phyloP scores from a whole-genome alignment of 2,888 invertebrate species.

The Dynastes tityus region DNA sequence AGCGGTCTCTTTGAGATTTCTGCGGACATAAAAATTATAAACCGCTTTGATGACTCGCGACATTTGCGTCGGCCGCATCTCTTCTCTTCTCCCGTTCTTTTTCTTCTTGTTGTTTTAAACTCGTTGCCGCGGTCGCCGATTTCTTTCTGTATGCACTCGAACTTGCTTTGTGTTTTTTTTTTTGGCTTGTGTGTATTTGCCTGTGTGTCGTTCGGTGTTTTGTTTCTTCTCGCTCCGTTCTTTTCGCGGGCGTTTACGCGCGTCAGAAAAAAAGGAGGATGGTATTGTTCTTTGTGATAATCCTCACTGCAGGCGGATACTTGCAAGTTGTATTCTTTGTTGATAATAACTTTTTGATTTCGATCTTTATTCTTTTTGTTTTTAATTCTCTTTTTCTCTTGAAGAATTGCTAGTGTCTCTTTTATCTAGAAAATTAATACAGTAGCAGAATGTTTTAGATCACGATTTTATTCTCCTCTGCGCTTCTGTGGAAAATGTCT shows the following conservation, averaged over 20 bases:
- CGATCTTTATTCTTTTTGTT: conserved; percentile 18
- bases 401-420: not conserved
- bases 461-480: too few relatives aligned
- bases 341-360: conserved; percentile 37
- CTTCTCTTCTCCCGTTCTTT: conserved; percentile 35
- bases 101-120: conserved; percentile 39
- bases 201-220: conserved; percentile 40
- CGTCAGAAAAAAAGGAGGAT: conserved; percentile 33
- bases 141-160: conserved; percentile 45
- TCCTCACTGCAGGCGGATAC: conserved; percentile 19
- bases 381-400: not conserved
- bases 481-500: not conserved
- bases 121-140: conserved; percentile 41
- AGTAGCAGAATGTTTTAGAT: too few relatives aligned
- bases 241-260: conserved; percentile 32
- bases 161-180: conserved; percentile 50
- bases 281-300: conserved; percentile 29
- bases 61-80: conserved; percentile 50
- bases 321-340: conserved; percentile 14
- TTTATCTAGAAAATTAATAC: not conserved
- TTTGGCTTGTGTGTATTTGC: conserved; percentile 25
- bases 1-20: conserved; percentile 59
- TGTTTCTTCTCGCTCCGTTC: conserved; percentile 41
- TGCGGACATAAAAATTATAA: conserved; percentile 60
- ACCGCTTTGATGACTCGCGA: conserved; percentile 59